Base-by-base conservation (phyloP, 2,113 vertebrate genomes). In the Coracopsis vasa region DNA sequence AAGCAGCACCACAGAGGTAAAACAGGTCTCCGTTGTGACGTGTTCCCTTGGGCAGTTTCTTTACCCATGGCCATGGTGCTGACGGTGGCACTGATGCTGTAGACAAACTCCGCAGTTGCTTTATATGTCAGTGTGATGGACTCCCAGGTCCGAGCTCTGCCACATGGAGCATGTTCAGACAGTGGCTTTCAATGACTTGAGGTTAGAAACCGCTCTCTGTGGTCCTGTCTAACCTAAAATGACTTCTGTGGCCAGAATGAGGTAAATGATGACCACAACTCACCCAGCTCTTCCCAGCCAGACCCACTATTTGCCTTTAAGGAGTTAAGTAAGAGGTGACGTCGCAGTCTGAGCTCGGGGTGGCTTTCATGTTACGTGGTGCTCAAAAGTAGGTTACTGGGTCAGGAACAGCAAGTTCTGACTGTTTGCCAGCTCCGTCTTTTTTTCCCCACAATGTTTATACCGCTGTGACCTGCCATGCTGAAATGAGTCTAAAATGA, bases 321-420 rank as follows among this genome's bases (percentile, higher is more conserved):
- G 85, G 97, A 96, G 97, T 98, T 98, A 98, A 98, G 98, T 98
- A 98, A 98, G 98, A 97, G 97, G 97, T 99, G 98, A 98, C 98
- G 97, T 97, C 14, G 96, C 92, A 95, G 96, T 97, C 97, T 97
- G 91, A 96, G 92, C 90, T 70, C 90, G 85, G 83, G 95, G 90
- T 96, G 94, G 94, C 88, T 98, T 98, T 98, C 96, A 93, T 97
- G 98, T 99, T 99, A 98, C 71, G 91, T 97, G 98, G 98, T 97
- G 95, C 97, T 97, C 94, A 92, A 97, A 99, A 99, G 98, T 99
- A 98, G 99, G 99, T 99, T 98, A 99, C 98, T 99, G 98, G 99
- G 99, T 98, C 98, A 99, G 98, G 98, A 98, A 98, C 98, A 98
- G 98, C 98, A 98, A 98, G 98, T 98, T 98, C 98, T 98, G 98